Percentiles rank a stretch among this genome's conserved stretches.
phyloP scores from a whole-genome alignment of 2,797 vertebrate genomes.

The Pygocentrus nattereri region DNA sequence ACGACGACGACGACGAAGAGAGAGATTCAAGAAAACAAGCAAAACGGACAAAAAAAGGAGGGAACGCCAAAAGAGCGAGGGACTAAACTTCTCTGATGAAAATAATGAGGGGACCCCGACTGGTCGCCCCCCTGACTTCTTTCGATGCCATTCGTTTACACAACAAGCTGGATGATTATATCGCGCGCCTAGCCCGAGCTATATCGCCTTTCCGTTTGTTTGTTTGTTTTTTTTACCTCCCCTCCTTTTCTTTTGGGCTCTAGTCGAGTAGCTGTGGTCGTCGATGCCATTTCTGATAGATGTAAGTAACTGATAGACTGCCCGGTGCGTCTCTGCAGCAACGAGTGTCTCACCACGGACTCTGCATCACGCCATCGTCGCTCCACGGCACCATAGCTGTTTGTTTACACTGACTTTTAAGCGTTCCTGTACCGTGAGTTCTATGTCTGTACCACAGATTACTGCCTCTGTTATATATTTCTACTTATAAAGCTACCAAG shows the following conservation, averaged over 20 bases:
- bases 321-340: conserved; percentile 39
- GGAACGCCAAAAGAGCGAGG: conserved; percentile 65
- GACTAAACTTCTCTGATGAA: conserved; percentile 53
- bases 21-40: conserved; percentile 27
- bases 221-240: conserved; percentile 47
- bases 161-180: conserved; percentile 55
- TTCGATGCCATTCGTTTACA: conserved; percentile 57
- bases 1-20: conserved; percentile 32
- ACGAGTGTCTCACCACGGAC: conserved; percentile 52
- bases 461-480: conserved; percentile 62
- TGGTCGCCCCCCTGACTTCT: conserved; percentile 46
- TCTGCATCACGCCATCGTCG: conserved; percentile 33
- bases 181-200: conserved; percentile 38
- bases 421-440: conserved; percentile 53
- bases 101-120: conserved; percentile 60
- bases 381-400: conserved; percentile 54
- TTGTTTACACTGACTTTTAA: conserved; percentile 63
- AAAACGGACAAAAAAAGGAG: conserved; percentile 27
- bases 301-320: conserved; percentile 56
- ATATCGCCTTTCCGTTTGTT: conserved; percentile 48
- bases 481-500: conserved; percentile 54
- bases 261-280: conserved; percentile 63
- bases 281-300: conserved; percentile 61
- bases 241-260: conserved; percentile 46
- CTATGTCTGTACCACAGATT: conserved; percentile 57